Conservation (phyloP, 2,113 vertebrate species). For the Furnarius figulus region DNA sequence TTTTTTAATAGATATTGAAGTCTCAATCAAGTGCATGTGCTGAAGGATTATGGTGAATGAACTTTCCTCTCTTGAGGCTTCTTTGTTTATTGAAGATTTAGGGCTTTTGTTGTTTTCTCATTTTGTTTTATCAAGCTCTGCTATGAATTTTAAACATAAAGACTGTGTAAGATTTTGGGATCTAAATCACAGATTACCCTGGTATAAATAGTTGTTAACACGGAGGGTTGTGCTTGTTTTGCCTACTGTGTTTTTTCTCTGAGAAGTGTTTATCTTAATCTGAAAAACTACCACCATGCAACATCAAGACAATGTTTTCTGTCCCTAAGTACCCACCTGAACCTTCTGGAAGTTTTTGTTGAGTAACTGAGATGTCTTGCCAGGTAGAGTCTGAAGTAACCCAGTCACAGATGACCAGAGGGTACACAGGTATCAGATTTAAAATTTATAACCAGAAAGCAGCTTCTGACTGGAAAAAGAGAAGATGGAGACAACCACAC, state of each 20-base stretch:
- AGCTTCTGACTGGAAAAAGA: not conserved
- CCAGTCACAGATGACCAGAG: not conserved
- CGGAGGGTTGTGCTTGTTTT: not conserved
- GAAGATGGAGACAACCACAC: not conserved
- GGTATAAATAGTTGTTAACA: not conserved
- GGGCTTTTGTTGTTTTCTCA: not conserved
- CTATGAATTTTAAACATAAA: not conserved
- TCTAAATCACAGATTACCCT: not conserved
- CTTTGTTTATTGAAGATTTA: not conserved
- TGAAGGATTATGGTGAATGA: not conserved
- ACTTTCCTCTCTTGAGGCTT: not conserved
- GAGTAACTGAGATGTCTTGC: not conserved
- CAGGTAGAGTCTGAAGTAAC: not conserved
- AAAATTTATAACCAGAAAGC: not conserved
- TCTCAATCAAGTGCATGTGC: not conserved
- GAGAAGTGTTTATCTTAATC: not conserved
- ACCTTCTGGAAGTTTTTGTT: not conserved
- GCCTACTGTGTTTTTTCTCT: not conserved
- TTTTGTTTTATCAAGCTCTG: not conserved
- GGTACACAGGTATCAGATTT: not conserved
- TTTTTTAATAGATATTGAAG: not conserved
- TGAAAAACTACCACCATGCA: not conserved
- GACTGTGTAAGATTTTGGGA: not conserved
- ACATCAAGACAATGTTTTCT: fast-evolving
- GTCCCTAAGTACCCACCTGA: not conserved